These are phyloP conservation scores for Myotis lucifugus DNA, from an alignment of 2,113 vertebrate genomes.

Conservation along the genomic window DNA sequence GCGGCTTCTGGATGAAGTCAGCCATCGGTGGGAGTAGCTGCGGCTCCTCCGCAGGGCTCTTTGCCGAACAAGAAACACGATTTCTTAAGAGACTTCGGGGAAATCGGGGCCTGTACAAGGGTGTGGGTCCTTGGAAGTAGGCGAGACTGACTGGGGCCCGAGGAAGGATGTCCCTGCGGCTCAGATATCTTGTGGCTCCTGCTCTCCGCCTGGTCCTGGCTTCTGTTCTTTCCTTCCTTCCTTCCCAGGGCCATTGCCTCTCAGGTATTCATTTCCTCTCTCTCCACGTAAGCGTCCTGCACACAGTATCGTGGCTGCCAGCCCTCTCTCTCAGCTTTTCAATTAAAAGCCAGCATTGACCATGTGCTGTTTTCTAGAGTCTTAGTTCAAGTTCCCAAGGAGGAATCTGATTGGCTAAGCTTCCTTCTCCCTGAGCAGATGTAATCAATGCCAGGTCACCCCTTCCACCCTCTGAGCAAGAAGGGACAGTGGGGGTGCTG, in stretches of 20 bases:
- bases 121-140: not conserved
- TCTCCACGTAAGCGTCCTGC: no score
- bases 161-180: rapidly evolving
- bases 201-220: not conserved
- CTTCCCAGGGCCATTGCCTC: not conserved
- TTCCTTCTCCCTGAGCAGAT: not conserved
- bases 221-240: not conserved
- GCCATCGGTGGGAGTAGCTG: not conserved
- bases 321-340: not conserved
- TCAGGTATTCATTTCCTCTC: not conserved
- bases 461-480: not conserved
- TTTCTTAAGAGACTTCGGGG: not conserved
- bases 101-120: not conserved
- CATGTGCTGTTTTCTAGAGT: not conserved
- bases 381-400: not conserved
- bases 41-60: not conserved
- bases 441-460: not conserved
- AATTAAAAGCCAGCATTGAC: not conserved
- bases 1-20: not conserved
- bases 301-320: not conserved
- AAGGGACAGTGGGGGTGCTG: not conserved
- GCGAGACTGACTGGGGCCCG: not conserved
- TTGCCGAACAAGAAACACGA: not conserved
- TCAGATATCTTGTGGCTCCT: not conserved
- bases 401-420: not conserved